Evolutionary conservation across 1,140 invertebrate genomes (phyloP), one percentile per base, ranked within the genome.

Genomic region (Vanessa tameamea): DNA sequence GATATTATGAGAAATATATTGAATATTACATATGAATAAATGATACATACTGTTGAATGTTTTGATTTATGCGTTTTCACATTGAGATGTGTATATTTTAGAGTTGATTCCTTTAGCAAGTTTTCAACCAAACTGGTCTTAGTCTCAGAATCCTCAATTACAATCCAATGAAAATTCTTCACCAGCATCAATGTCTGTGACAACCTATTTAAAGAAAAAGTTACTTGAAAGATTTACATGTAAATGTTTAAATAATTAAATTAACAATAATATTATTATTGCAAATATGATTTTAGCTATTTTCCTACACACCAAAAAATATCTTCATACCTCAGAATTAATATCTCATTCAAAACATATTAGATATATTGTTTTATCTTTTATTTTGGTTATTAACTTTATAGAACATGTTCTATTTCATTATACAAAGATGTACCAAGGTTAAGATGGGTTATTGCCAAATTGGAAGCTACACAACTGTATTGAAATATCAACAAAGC

Each of bases 101-200:
- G 84, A 15, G 94, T 94, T 15, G 96, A 95, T 43, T 96, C 94
- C 55, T 94, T 92, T 13, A 99, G 87, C n/a, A 99, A 94, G 74
- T 96, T 96, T 2, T 93, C 94, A 0, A 99, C 98, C 64, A 99
- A 92, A 47, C 94, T 83, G 1, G 96, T 97, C 84, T 96, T 98
- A 14, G 88, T 90, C 4, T 94, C 91, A 0, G 97, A 93, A 92
- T 99, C 99, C 93, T 99, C 99, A 12, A 99, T 94, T 50, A 99
- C 90, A 78, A 99, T 97, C 99, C 99, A 99, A 89, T 99, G 98
- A 69, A 99, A 94, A 86, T 98, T 97, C 67, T 96, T 96, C 43
- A 99, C 95, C 72, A 97, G 94, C 80, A 96, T 94, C 71, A 99
- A 95, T 0, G 98, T 97, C 86, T 99, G 97, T 5, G 97, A 97